Evolutionary conservation across 1,140 invertebrate species (phyloP).

Genomic region (Neodiprion virginianus): DNA sequence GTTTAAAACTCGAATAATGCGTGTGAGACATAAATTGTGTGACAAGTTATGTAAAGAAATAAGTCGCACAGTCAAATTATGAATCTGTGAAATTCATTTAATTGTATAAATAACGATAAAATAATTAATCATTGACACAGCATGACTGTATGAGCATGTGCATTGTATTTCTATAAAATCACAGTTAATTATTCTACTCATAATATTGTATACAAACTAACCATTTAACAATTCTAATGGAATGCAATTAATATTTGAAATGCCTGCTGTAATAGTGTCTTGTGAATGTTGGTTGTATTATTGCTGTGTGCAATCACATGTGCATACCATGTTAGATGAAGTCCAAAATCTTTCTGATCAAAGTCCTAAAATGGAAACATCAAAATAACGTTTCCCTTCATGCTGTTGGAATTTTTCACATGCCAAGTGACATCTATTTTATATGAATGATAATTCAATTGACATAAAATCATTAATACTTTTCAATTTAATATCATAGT

Average conservation of each 20-base stretch:
- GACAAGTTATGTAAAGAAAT: too few relatives aligned
- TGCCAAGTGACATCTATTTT: too few relatives aligned
- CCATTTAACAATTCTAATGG: not conserved
- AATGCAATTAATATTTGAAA: slow-evolving; percentile 11
- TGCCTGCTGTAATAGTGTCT: slow-evolving; percentile 14
- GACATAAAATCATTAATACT: not conserved
- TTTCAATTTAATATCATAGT: not conserved
- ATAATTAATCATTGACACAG: not conserved
- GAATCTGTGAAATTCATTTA: slow-evolving; percentile 2
- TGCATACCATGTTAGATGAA: slow-evolving; percentile 8
- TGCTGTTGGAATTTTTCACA: too few relatives aligned
- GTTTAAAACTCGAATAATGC: too few relatives aligned
- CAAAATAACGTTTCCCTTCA: not conserved
- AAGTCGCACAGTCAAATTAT: not conserved
- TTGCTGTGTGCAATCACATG: slow-evolving; percentile 3
- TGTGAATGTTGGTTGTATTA: slow-evolving; percentile 10
- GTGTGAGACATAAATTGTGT: too few relatives aligned
- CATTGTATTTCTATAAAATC: not conserved
- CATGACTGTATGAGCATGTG: slow-evolving; percentile 16
- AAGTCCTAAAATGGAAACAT: not conserved
- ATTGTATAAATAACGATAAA: not conserved
- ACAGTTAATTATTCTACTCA: not conserved
- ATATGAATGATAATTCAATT: too few relatives aligned
- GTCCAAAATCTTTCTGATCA: not conserved
- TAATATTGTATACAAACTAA: not conserved